Conservation (phyloP, 2,113 vertebrate genomes). For the Psammodynastes pulverulentus region DNA sequence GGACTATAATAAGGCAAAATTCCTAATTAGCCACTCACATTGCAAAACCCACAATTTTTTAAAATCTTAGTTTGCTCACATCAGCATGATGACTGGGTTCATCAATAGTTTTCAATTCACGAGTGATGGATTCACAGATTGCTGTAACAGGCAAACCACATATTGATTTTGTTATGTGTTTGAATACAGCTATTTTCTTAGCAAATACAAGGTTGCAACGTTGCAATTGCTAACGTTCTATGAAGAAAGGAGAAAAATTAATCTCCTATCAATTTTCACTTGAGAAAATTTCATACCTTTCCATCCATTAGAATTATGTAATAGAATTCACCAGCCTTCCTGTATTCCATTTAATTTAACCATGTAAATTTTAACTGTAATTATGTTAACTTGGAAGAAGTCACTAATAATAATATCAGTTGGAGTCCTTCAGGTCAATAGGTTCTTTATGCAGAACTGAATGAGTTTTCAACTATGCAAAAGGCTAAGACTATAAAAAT, state of each 20-base stretch:
- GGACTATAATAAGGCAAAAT: background rate
- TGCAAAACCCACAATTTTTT: background rate
- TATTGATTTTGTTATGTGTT: background rate
- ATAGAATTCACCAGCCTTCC: background rate
- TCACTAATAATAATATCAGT: background rate
- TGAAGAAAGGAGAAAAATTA: background rate
- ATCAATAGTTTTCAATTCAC: background rate
- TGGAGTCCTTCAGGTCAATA: too few species aligned
- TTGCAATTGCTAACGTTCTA: background rate
- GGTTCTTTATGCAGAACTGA: too few species aligned
- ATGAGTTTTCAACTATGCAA: too few species aligned
- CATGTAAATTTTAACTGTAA: background rate
- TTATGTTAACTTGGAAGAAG: background rate
- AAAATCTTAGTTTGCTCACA: background rate
- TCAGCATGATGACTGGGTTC: background rate
- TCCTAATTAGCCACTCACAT: background rate
- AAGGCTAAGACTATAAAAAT: background rate
- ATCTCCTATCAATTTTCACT: background rate
- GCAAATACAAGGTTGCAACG: background rate
- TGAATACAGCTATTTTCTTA: background rate
- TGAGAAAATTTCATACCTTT: background rate
- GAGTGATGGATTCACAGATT: background rate
- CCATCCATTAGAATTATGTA: background rate
- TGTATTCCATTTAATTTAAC: background rate
- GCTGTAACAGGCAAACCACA: background rate